Evolutionary conservation across 1,140 invertebrate genomes (phyloP), one percentile per base, ranked within the genome.

Genomic region (Agrilus planipennis): DNA sequence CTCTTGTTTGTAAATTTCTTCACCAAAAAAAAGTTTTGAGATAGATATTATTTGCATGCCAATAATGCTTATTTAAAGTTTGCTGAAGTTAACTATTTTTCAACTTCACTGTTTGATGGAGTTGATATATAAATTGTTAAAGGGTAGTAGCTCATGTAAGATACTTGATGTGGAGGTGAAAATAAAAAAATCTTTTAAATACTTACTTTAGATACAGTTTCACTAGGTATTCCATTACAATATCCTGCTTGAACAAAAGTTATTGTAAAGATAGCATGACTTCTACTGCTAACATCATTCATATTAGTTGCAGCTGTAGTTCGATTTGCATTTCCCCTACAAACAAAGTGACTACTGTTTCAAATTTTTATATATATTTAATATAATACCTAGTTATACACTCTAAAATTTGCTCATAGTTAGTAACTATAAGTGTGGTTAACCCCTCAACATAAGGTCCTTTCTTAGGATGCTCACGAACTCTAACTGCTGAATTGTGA

Each of bases 211-310:
- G 86, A 89, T 29, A 85, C 81, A 16, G 85, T 89, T 64, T 90
- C 86, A 55, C 79, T 82, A 23, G 87, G 86, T 73, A 86, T 79
- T 51, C 81, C 82, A 62, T 81, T 81, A 52, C 80, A 75, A 54
- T 84, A 82, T 43, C 78, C 77, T 22, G 85, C 85, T 60, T 89
- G 84, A 41, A 87, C 81, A 63, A 89, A 89, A 19, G 84, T 89
- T 58, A 97, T 87, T 4, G 80, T 84, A 67, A 97, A 97, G 54
- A 98, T 94, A 25, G 91, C 91, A 71, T 98, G 93, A 65, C 88
- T 93, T 52, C 93, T 73, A 55, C 86, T 90, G 57, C 81, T 84
- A 41, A 84, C 81, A 61, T 85, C 82, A 63, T 88, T 86, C 81
- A 85, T 87, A 55, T 85, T 83, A 47, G 84, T 88, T 51, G 80